Base-by-base conservation (phyloP, 2,797 vertebrate genomes). In the Chaetodon trifasciatus region DNA sequence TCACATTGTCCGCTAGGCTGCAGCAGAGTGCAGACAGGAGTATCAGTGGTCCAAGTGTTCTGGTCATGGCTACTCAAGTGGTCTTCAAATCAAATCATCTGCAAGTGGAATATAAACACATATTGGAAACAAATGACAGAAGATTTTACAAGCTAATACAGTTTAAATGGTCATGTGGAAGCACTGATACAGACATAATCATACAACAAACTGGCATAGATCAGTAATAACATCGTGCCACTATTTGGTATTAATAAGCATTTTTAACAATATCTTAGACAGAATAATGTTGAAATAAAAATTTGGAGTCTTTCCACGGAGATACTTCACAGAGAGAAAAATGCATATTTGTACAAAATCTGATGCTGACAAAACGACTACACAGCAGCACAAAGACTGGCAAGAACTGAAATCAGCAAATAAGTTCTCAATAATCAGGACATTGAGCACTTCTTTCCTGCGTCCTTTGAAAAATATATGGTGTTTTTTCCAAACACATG, bases 11-110 rank as follows among this genome's bases (percentile, higher is more conserved):
- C 79, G 77, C 93, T 83, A 94, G 84, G 70, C 9, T 39, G 85
- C 91, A 95, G 91, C 90, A 94, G 80, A 95, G 86, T 78, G 82
- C 86, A 76, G 76, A 88, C 19, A 94, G 82, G 55, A 94, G 71
- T 35, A 89, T 9, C 0, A 94, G 46, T 1, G 88, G 63, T 57
- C 55, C 55, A 24, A 87, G 60, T 37, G 80, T 50, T 83, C 70
- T 78, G 71, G 46, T 73, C 94, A 95, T 95, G 72, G 49, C 52
- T 86, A 17, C 17, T 73, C 28, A 42, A 56, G 56, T 58, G 21
- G 46, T 74, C 17, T 57, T 85, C 49, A 69, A 17, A 21, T 56
- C 37, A 44, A 56, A 15, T 44, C 52, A 10, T 42, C 90, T 94
- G 87, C 11, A 90, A 88, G 37, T 0, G 32, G 4, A 13, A 70